Conservation (phyloP, 2,888 invertebrate genomes). For the Orthonevra nobilis region DNA sequence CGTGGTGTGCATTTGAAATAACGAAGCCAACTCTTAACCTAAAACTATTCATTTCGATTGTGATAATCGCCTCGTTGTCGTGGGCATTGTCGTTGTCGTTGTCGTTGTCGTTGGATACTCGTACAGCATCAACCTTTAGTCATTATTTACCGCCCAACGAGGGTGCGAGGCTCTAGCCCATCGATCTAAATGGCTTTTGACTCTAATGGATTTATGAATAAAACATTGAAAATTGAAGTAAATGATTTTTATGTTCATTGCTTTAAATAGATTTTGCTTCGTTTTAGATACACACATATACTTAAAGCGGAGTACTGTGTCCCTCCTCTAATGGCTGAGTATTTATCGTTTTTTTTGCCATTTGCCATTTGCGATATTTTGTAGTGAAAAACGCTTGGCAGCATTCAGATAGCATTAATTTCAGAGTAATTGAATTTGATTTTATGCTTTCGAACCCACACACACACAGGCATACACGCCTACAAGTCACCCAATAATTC, state of each 20-base stretch:
- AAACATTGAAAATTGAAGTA: constrained; percentile 60
- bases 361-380: background rate
- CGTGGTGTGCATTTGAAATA: constrained; percentile 55
- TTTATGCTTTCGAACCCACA: constrained; percentile 2
- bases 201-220: constrained; percentile 63
- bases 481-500: background rate
- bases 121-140: background rate
- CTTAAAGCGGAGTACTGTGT: background rate
- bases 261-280: constrained; percentile 53
- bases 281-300: constrained; percentile 20
- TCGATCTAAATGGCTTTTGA: constrained; percentile 31
- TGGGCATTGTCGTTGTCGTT: too few relatives aligned
- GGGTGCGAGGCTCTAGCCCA: background rate
- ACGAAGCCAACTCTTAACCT: constrained; percentile 63
- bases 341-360: background rate
- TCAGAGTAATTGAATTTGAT: constrained; percentile 17
- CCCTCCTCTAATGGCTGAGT: constrained; percentile 2
- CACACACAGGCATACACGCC: background rate
- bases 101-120: background rate
- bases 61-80: constrained; percentile 52
- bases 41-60: constrained; percentile 62
- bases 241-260: constrained; percentile 61
- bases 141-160: constrained; percentile 6
- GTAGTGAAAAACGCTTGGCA: background rate
- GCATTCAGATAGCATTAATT: constrained; percentile 5